Base-by-base conservation (phyloP, 1,140 invertebrate species). In the Drosophila equinoxialis region DNA sequence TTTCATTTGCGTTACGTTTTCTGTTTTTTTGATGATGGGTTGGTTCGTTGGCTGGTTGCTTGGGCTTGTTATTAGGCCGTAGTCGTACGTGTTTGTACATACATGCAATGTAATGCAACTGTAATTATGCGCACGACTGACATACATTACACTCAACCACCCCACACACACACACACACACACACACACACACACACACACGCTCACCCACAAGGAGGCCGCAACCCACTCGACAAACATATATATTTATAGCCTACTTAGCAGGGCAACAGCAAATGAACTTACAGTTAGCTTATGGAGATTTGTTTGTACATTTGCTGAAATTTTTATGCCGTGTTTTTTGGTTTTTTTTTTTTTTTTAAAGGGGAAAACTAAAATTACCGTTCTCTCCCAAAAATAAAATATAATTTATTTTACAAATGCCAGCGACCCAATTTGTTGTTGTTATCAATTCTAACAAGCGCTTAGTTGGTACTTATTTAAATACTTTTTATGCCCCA, bases 71-170 rank as follows among this genome's bases (percentile, higher is more conserved):
- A 45, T 48, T 37, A 30, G 48, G 30, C 17, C 33, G 35, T 65
- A 23, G 55, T 23, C 45, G 45, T 61, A 72, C 79, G 80, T 83
- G 69, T 73, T 79, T 79, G 59, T 70, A 77, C 81, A 84, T 80
- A 51, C 45, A 51, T 51, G 45, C 17, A 51, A 51, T 51, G 81
- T 65, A 71, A 77, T 84, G 77, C 81, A 79, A 79, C 77, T 77
- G 81, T 77, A 84, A 84, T 84, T 84, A 84, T 84, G 77, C 81
- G 81, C 81, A 84, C 81, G 81, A 79, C 81, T 80, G 81, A 84
- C 81, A 84, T 68, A 84, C 57, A 84, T 84, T 84, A 74, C 63
- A 68, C 65, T 60, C 58, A 45, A 26, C 35, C 60, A 17, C 17
- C 17, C 55, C 45, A 51, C 55, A 71, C 51, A 63, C 61, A 64